These are phyloP conservation scores for Indicator maculatus DNA, from an alignment of 2,113 vertebrate species.

Conservation along the genomic window DNA sequence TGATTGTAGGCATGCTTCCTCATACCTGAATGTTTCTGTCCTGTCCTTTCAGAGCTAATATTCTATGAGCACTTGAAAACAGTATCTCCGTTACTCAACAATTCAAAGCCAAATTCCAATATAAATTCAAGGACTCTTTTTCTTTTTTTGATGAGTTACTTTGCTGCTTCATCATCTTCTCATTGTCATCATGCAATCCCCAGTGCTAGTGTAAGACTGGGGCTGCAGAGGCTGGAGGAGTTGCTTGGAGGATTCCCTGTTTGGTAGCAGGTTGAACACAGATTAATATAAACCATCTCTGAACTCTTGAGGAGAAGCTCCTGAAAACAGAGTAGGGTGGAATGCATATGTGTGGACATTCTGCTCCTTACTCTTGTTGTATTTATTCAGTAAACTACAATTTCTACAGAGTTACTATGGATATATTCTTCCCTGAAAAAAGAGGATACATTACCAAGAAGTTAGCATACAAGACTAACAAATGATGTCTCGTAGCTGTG, in stretches of 20 bases:
- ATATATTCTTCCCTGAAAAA: not conserved
- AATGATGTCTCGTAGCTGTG: not conserved
- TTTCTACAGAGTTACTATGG: not conserved
- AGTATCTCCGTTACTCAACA: not conserved
- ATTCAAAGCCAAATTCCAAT: not conserved
- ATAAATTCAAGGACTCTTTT: not conserved
- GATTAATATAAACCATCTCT: not conserved
- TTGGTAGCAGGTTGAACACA: not conserved
- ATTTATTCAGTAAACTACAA: not conserved
- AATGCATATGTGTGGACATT: not conserved
- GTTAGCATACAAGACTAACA: not conserved
- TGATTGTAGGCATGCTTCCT: not conserved
- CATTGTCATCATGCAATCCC: not conserved
- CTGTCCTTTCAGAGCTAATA: not conserved
- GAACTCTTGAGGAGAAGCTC: not conserved
- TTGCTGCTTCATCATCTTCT: not conserved
- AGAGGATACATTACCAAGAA: not conserved
- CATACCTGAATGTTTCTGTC: not conserved
- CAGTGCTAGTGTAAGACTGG: not conserved
- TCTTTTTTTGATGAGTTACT: not conserved
- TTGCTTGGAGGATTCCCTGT: not conserved
- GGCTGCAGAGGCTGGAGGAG: not conserved
- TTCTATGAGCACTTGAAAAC: not conserved
- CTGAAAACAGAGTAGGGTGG: not conserved
- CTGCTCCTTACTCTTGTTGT: not conserved